Evolutionary conservation across 2,797 vertebrate genomes (phyloP), one percentile per base, ranked within the genome.

Genomic region (Miichthys miiuy): DNA sequence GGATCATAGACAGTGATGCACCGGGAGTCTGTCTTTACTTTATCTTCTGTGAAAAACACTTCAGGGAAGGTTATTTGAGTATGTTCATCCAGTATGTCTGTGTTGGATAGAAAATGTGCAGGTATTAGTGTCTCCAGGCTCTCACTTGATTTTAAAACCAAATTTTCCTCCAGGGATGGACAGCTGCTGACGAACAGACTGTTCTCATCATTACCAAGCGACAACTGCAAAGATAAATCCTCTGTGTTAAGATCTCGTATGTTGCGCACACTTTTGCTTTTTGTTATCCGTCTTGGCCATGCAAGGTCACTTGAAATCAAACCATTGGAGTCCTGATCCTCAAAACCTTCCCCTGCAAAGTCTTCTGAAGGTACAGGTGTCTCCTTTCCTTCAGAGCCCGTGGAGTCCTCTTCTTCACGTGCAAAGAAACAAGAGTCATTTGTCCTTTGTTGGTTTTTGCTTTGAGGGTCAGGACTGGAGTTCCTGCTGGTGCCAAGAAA

Each of bases 221-320:
- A 75, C 44, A 75, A 41, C 11, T 80, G 23, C 25, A 76, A 58
- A 21, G 67, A 61, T 10, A 51, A 20, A 34, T 80, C 81, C 12
- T 86, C 69, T 2, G 41, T 42, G 55, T 64, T 81, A 9, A 93
- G 76, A 57, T 80, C 72, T 57, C 62, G 75, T 8, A 94, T 18
- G 1, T 93, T 81, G 21, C 72, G 78, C 80, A 93, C 46, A 52
- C 91, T 94, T 90, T 81, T 90, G 67, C 74, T 92, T 80, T 93
- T 94, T 48, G 20, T 81, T 14, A 94, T 82, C 7, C 2, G 50
- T 62, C 69, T 83, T 0, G 77, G 72, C 50, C 38, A 61, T 1
- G 27, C 7, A 34, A 60, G 52, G 48, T 79, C 30, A 7, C 34
- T 52, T 17, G 77, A 74, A 73, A 64, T 30, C 10, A 82, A 69